Conservation (phyloP, 2,888 invertebrate species). For the Gymnoscelis rufifasciata region DNA sequence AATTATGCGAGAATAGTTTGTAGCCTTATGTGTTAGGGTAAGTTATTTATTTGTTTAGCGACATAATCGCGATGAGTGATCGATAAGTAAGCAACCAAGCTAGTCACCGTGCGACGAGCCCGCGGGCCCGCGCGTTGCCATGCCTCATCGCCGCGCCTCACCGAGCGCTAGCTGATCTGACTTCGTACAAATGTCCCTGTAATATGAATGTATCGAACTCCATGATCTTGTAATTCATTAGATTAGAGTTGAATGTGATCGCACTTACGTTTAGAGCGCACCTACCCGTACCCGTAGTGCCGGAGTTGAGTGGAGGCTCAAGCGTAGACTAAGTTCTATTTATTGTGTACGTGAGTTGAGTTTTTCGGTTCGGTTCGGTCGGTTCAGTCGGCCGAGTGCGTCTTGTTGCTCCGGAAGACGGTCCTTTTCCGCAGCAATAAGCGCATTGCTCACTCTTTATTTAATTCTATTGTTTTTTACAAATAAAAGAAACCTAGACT, state of each 20-base stretch:
- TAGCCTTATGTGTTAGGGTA: constrained; percentile 57
- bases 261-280: constrained; percentile 56
- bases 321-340: constrained; percentile 42
- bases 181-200: constrained; percentile 57
- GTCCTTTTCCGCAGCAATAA: constrained; percentile 76
- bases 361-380: constrained; percentile 28
- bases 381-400: constrained; percentile 42
- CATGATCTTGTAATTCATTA: constrained; percentile 49
- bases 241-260: constrained; percentile 56
- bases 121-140: constrained; percentile 58
- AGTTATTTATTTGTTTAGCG: constrained; percentile 76
- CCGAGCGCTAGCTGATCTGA: constrained; percentile 20
- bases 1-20: constrained; percentile 48
- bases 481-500: constrained; percentile 76
- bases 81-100: constrained; percentile 71
- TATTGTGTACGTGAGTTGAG: constrained; percentile 30
- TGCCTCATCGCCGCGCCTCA: constrained; percentile 41
- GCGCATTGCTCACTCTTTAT: constrained; percentile 72
- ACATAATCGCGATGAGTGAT: constrained; percentile 62
- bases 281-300: constrained; percentile 45
- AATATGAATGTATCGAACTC: constrained; percentile 55
- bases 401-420: constrained; percentile 78
- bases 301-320: constrained; percentile 39
- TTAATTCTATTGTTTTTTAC: constrained; percentile 72
- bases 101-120: constrained; percentile 66